Evolutionary conservation across 2,797 vertebrate species (phyloP), one percentile per base, ranked within the genome.

Genomic region (Chaenodraco wilsoni): DNA sequence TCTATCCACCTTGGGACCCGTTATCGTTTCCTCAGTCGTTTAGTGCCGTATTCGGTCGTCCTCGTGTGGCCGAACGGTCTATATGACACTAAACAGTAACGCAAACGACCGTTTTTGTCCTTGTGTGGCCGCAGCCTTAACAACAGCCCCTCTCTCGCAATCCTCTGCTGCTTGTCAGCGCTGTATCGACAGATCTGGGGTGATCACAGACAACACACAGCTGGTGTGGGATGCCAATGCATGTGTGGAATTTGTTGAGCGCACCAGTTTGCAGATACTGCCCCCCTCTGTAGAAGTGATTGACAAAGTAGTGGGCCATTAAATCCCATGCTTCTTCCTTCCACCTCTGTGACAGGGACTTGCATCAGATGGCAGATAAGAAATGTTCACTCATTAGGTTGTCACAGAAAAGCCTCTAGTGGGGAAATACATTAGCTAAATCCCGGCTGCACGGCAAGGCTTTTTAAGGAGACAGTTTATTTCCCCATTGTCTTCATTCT

Each of bases 391-490:
- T 64, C 23, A 31, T 76, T 40, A 12, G 52, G 46, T 56, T 44
- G 27, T 17, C 23, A 2, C 49, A 48, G 49, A 40, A 0, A 46
- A 17, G 10, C 56, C 43, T 62, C 43, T 13, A 3, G 9, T 3
- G 16, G 37, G 33, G 44, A 11, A 21, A 21, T n/a, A 71, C 60
- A 41, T 10, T 1, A 7, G 7, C 55, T 46, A 48, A 33, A 9
- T 46, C 61, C 16, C 16, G 17, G n/a, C 40, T 54, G 31, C 17
- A 2, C 1, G 0, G 11, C 3, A 44, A 61, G 57, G 48, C n/a
- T 27, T 63, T 33, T 15, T 65, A 69, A 84, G 70, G 63, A 85
- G 49, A 13, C 40, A 31, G 33, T 27, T 64, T 3, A 21, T 45
- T 49, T 23, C 48, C 17, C 0, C n/a, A 0, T 0, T 16, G 13